Evolutionary conservation across 2,797 vertebrate species (phyloP).

Genomic region (Eulemur albifrons): DNA sequence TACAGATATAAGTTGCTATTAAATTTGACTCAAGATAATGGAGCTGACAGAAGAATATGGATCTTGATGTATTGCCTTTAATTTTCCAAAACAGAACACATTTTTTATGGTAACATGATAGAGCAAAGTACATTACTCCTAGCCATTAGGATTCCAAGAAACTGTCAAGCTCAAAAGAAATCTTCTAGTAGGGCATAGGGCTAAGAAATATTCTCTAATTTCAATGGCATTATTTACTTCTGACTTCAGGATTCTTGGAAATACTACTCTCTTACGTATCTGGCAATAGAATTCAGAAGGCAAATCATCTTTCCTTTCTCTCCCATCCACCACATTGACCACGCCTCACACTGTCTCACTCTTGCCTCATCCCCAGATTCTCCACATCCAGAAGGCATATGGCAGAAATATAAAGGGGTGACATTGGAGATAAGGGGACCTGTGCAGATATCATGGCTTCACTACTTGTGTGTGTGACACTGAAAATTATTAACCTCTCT

Average conservation of each 20-base stretch:
- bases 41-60: conserved; percentile 44
- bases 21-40: conserved; percentile 61
- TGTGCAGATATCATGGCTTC: neutral
- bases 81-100: conserved; percentile 67
- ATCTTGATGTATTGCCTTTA: conserved; percentile 59
- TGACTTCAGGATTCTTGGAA: conserved; percentile 54
- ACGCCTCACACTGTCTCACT: neutral
- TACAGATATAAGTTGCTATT: conserved; percentile 36
- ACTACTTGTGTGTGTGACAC: neutral
- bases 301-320: neutral
- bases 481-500: neutral
- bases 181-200: neutral
- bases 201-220: conserved; percentile 49
- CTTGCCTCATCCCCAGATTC: neutral
- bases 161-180: conserved; percentile 58
- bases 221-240: conserved; percentile 62
- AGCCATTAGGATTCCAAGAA: conserved; percentile 69
- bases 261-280: conserved; percentile 40
- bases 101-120: conserved; percentile 50
- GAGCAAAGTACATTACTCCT: conserved; percentile 46
- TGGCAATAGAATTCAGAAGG: conserved; percentile 49
- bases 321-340: neutral
- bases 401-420: neutral
- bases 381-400: neutral
- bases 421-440: neutral